A percentile compares a stretch with the other conserved stretches of the same genome.
Conservation (phyloP, 1,140 invertebrate genomes). For the Cotesia vestalis region DNA sequence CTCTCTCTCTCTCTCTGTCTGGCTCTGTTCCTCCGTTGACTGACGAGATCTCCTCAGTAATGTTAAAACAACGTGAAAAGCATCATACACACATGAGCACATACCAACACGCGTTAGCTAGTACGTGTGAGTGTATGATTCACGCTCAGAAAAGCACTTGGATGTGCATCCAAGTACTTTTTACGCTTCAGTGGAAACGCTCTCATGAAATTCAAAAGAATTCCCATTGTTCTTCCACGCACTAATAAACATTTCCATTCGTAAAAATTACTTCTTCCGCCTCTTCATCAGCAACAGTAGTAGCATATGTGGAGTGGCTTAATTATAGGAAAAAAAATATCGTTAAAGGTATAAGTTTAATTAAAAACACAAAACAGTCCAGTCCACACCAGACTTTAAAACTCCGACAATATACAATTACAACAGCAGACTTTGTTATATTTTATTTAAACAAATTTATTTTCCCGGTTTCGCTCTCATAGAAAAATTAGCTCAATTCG, state of each 20-base stretch:
- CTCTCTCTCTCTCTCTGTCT: background rate
- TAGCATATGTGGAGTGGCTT: conserved; percentile 1
- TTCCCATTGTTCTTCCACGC: conserved; percentile 9
- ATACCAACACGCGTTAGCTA: background rate
- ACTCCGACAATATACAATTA: background rate
- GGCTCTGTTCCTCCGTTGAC: background rate
- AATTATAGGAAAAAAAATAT: background rate
- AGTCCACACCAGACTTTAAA: background rate
- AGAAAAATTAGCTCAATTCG: no score
- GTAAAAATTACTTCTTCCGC: background rate
- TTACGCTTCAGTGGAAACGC: conserved; percentile 6
- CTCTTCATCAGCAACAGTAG: background rate
- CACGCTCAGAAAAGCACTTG: conserved; percentile 16
- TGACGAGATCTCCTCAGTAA: conserved; percentile 8
- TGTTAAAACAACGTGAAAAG: conserved; percentile 18
- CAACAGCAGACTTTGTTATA: no score
- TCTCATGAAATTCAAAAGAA: conserved; percentile 10
- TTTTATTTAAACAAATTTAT: no score
- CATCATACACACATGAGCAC: background rate
- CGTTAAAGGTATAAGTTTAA: background rate
- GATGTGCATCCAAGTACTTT: conserved; percentile 10
- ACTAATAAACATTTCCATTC: conserved; percentile 11
- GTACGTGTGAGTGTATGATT: conserved; percentile 17
- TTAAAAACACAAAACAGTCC: background rate
- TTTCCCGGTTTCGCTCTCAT: no score